phyloP scores from a whole-genome alignment of 2,888 invertebrate genomes.

The Drepana falcataria region DNA sequence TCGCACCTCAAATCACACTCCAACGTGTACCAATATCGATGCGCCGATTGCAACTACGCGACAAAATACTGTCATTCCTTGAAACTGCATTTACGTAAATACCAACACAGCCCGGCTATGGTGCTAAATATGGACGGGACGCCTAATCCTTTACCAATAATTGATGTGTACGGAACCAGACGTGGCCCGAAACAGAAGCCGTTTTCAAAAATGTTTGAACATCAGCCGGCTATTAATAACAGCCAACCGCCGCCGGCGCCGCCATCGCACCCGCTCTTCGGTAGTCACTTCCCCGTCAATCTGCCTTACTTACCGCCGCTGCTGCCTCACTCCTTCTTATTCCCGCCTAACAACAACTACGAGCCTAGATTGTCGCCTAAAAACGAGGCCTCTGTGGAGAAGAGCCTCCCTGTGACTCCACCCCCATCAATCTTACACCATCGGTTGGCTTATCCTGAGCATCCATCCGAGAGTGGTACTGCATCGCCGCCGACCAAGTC shows the following conservation, averaged over 20 bases:
- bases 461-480: conserved; percentile 27
- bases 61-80: conserved; percentile 99
- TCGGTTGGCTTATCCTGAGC: conserved; percentile 53
- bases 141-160: conserved; percentile 91
- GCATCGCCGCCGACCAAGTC: conserved; percentile 45
- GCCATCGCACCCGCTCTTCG: conserved; percentile 60
- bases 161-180: conserved; percentile 94
- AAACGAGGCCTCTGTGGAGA: conserved; percentile 41
- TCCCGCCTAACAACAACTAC: conserved; percentile 70
- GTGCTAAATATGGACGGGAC: conserved; percentile 93
- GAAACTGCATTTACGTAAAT: conserved; percentile 95
- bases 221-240: conserved; percentile 40
- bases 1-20: conserved; percentile 98
- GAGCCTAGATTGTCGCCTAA: conserved; percentile 55
- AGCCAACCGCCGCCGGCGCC: conserved; percentile 43
- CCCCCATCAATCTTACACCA: conserved; percentile 62
- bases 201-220: conserved; percentile 58
- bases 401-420: conserved; percentile 37
- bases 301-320: conserved; percentile 69
- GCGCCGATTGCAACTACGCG: conserved; percentile 95
- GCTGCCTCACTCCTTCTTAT: conserved; percentile 67
- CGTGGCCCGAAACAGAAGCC: conserved; percentile 88
- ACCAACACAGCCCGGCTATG: conserved; percentile 93
- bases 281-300: conserved; percentile 65
- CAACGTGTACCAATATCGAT: conserved; percentile 94